phyloP scores from a whole-genome alignment of 2,797 vertebrate genomes.

The Diglossa cyanea region DNA sequence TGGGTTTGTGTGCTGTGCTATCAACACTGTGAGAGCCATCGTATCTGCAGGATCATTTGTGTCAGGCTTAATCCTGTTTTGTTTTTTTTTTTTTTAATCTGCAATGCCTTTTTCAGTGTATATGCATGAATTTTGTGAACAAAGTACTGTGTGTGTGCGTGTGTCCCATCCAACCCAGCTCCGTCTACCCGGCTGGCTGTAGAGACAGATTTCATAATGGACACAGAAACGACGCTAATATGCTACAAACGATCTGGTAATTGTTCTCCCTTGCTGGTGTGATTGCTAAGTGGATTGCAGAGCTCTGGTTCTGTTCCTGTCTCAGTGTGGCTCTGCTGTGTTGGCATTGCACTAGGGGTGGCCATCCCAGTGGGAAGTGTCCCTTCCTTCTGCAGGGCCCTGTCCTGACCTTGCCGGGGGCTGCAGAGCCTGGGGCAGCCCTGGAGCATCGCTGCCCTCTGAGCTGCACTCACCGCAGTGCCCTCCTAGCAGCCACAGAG shows the following conservation, averaged over 20 bases:
- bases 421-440: background rate
- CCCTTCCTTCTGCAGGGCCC: background rate
- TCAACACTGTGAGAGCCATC: background rate
- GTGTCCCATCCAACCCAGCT: background rate
- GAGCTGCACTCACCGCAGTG: rapidly evolving
- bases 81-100: background rate
- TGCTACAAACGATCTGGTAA: background rate
- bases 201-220: background rate
- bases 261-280: background rate
- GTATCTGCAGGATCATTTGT: background rate
- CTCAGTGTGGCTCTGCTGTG: background rate
- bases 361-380: too few species aligned
- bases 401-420: background rate
- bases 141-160: rapidly evolving
- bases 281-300: background rate
- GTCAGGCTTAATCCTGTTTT: background rate
- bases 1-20: background rate
- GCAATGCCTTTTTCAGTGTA: background rate
- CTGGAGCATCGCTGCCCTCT: rapidly evolving
- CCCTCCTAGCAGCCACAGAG: background rate
- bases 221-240: background rate
- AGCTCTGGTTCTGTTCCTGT: background rate
- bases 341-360: background rate
- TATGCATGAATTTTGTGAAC: background rate
- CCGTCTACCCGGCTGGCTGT: background rate